Evolutionary conservation across 2,888 invertebrate genomes (phyloP).

Genomic region (Synanthedon andrenaeformis): DNA sequence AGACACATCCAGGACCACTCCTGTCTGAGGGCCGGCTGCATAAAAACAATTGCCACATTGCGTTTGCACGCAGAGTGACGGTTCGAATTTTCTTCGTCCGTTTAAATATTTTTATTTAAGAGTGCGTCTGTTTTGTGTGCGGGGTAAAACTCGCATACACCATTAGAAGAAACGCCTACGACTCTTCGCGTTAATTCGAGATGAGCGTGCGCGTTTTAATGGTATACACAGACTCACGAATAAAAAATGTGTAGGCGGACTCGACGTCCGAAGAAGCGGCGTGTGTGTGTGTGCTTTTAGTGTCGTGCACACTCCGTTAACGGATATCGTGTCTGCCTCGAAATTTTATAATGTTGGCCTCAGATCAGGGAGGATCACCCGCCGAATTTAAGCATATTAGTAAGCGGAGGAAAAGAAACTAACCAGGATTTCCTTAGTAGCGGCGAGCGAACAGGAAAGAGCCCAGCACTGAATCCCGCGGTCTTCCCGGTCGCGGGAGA

Average conservation of each 20-base stretch:
- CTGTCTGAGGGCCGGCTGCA: too few relatives aligned
- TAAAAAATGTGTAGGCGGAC: too few relatives aligned
- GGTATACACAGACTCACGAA: too few relatives aligned
- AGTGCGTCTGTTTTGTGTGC: too few relatives aligned
- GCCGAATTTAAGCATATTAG: constrained; percentile 69
- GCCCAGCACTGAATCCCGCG: too few relatives aligned
- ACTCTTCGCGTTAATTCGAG: not conserved
- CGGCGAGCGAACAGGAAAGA: constrained; percentile 61
- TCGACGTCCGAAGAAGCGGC: too few relatives aligned
- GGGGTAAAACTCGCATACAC: too few relatives aligned
- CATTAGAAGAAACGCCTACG: not conserved
- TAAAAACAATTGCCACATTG: not conserved
- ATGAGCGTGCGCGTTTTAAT: too few relatives aligned
- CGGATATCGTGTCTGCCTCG: not conserved
- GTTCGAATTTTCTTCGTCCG: too few relatives aligned
- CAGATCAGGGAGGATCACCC: not conserved
- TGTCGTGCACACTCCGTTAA: not conserved
- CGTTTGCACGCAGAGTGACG: not conserved
- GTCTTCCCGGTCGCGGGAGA: too few relatives aligned
- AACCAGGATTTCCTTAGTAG: constrained; percentile 73
- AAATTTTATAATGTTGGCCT: not conserved
- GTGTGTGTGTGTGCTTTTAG: not conserved
- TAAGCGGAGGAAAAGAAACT: constrained; percentile 75
- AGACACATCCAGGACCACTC: too few relatives aligned
- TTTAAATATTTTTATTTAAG: too few relatives aligned